Evolutionary conservation across 1,140 invertebrate species (phyloP), one percentile per base, ranked within the genome.

Genomic region (Bilobella aurantiaca): DNA sequence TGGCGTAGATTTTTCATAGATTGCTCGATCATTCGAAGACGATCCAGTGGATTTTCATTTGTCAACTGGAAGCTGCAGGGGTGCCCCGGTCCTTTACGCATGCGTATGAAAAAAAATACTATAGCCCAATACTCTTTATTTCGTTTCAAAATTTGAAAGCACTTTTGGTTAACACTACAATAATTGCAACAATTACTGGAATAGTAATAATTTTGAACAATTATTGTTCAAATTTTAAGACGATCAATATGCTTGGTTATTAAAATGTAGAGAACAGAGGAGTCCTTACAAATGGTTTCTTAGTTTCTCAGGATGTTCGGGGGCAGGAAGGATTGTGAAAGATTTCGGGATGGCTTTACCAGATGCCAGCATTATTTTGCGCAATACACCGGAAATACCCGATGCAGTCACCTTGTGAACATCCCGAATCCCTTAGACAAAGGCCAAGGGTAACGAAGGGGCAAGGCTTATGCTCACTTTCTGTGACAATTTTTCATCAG

Each of bases 281-380:
- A 21, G 53, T 23, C 8, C 53, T 57, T 59, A 59, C 58, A 59
- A 3, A 25, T 59, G 58, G 31, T 59, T 59, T 23, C 58, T 5
- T 30, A 59, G 58, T 29, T 59, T 59, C 25, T 28, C 28, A 3
- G 58, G 58, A 59, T 59, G 58, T n/a, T 25, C 23, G 23, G 14
- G 14, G 28, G 31, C 8, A 18, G 58, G 58, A 8, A 59, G 58
- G 18, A 34, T 8, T 8, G 14, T 59, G 58, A 59, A 27, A 3
- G 25, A 29, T 28, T 59, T 5, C 5, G 28, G 28, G 28, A 18
- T 5, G 5, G 12, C 14, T 31, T 28, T 21, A 8, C 32, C 32
- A 12, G 58, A 5, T 59, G 25, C 58, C 29, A 14, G 3, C 58
- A 59, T 29, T 8, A 59, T 3, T 5, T 29, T 8, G 8, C 58